Conservation (phyloP, 2,888 invertebrate genomes). For the Heliconius cydno region DNA sequence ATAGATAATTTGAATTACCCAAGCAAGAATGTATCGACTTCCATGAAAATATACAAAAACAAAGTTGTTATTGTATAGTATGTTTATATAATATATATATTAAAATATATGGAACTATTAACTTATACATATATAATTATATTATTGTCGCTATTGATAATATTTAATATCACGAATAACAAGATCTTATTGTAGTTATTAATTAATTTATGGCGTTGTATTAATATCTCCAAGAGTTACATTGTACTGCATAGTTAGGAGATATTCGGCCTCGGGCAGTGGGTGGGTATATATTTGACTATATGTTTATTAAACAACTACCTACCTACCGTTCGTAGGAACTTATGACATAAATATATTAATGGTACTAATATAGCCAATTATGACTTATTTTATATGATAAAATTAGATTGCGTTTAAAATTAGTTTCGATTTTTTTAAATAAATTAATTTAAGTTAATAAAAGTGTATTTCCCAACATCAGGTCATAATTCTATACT, state of each 20-base stretch:
- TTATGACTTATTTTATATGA: neutral
- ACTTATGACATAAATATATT: conserved; percentile 18
- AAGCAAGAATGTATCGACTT: no score
- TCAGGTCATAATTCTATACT: neutral
- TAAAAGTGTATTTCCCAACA: neutral
- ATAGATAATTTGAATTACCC: no score
- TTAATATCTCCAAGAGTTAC: conserved; percentile 6
- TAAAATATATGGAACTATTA: no score
- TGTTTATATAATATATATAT: no score
- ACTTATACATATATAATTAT: neutral
- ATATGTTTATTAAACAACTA: conserved; percentile 5
- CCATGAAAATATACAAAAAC: no score
- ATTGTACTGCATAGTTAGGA: neutral
- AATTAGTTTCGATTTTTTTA: neutral
- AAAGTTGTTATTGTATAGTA: no score
- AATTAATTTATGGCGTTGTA: conserved; percentile 23
- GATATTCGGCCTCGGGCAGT: conserved; percentile 22
- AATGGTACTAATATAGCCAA: conserved; percentile 3
- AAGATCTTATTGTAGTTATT: conserved; percentile 6
- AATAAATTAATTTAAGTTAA: neutral
- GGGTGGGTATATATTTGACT: conserved; percentile 7
- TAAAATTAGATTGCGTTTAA: conserved; percentile 12
- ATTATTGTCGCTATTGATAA: neutral
- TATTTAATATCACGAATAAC: neutral
- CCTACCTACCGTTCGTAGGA: neutral